A percentile compares a stretch with the other conserved stretches of the same genome.
Conservation (phyloP, 2,888 invertebrate species). For the Dyspetes luteomarginatus region DNA sequence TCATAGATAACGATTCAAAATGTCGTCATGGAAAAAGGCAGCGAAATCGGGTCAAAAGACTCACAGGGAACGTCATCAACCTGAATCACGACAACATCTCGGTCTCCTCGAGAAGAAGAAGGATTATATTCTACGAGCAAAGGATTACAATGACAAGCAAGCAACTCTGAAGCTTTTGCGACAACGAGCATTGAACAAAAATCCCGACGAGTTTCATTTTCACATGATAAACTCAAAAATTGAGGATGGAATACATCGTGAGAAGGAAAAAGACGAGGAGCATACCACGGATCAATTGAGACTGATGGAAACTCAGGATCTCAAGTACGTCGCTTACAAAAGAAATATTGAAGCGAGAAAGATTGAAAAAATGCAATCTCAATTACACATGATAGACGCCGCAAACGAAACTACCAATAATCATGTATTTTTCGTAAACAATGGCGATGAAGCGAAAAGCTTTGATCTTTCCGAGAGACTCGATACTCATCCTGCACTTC, state of each 20-base stretch:
- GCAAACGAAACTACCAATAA: slow-evolving; percentile 88
- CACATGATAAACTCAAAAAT: slow-evolving; percentile 97
- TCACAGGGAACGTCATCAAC: slow-evolving; percentile 94
- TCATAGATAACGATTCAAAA: slow-evolving; percentile 78
- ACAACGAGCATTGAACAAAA: slow-evolving; percentile 94
- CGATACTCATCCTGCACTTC: slow-evolving; percentile 89
- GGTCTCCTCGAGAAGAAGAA: slow-evolving; percentile 95
- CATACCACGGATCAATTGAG: slow-evolving; percentile 93
- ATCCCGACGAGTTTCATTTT: slow-evolving; percentile 99
- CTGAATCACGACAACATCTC: slow-evolving; percentile 89
- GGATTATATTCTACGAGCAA: slow-evolving; percentile 92
- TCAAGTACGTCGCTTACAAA: slow-evolving; percentile 95
- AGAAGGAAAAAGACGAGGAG: slow-evolving; percentile 88
- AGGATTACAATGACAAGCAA: slow-evolving; percentile 92
- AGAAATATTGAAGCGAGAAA: slow-evolving; percentile 92
- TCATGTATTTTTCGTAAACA: slow-evolving; percentile 92
- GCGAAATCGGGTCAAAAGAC: slow-evolving; percentile 93
- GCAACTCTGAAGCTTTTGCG: slow-evolving; percentile 91
- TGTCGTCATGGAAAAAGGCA: slow-evolving; percentile 97
- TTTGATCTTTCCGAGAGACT: slow-evolving; percentile 89
- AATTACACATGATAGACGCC: slow-evolving; percentile 92
- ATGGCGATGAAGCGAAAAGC: slow-evolving; percentile 85
- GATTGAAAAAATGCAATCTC: slow-evolving; percentile 89
- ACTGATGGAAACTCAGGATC: slow-evolving; percentile 95
- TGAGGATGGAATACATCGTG: slow-evolving; percentile 86